phyloP scores from a whole-genome alignment of 2,888 invertebrate genomes.

The Parascotia fuliginaria region DNA sequence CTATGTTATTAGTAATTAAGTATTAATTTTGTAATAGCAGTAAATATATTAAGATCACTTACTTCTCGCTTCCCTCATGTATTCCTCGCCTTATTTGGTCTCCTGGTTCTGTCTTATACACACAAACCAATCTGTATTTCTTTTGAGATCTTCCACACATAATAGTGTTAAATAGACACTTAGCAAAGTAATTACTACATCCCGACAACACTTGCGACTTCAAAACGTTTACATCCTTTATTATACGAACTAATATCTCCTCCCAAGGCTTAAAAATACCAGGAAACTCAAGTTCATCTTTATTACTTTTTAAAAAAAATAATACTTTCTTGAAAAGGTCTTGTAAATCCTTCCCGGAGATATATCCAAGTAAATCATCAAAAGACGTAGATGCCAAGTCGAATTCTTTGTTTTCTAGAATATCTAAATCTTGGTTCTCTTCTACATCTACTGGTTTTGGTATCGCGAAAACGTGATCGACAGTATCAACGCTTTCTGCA shows the following conservation, averaged over 20 bases:
- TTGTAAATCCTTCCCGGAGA: background rate
- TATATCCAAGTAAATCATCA: background rate
- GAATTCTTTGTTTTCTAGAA: background rate
- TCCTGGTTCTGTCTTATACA: slow-evolving; percentile 13
- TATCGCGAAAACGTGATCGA: no score
- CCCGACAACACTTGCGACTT: background rate
- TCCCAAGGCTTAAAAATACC: slow-evolving; percentile 29
- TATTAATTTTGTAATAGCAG: no score
- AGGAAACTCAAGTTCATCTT: slow-evolving; percentile 38
- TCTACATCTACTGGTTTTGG: no score
- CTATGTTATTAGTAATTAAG: no score
- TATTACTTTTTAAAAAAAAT: slow-evolving; percentile 39
- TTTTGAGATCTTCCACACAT: background rate
- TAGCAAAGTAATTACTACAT: background rate
- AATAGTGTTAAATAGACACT: background rate
- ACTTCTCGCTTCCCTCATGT: no score
- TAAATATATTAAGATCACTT: no score
- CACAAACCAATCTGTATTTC: slow-evolving; percentile 9
- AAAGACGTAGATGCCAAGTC: background rate
- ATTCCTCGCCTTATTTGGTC: no score
- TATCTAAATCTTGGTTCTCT: background rate
- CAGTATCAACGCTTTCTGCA: no score
- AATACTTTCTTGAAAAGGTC: slow-evolving; percentile 33
- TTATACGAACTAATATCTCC: slow-evolving; percentile 43
- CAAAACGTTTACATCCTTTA: slow-evolving; percentile 32